Evolutionary conservation across 2,797 vertebrate genomes (phyloP), one percentile per base, ranked within the genome.

Genomic region (Enteromius anoplus): DNA sequence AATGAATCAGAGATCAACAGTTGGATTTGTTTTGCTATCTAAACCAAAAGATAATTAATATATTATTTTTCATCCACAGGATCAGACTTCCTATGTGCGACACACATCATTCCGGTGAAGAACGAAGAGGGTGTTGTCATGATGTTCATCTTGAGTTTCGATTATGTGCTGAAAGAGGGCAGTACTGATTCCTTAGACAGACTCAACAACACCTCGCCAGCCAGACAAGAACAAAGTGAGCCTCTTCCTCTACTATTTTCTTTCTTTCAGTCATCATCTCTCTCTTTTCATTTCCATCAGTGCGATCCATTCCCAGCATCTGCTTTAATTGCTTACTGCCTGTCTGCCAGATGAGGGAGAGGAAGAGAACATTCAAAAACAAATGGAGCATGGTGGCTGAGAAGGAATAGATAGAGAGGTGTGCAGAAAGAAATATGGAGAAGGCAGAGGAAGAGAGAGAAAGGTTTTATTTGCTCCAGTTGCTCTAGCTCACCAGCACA

Each of bases 71-170:
- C 66, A 34, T 71, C 10, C 84, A 75, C 86, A 99, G 98, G 97
- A 80, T 97, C 98, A 11, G 95, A 97, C 89, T 99, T 99, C 92
- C 95, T 97, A 88, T 98, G 98, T 90, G 96, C 95, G 88, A 99
- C 97, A 84, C 98, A 99, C 86, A 94, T 99, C 92, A 99, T 99
- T 92, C 98, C 98, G 3, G 97, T 99, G 91, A 99, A 99, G 94
- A 99, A 99, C 82, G 96, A 99, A 92, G 97, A 99, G 70, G 98
- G 97, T 5, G 95, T 98, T 89, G 98, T 98, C 85, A 98, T 99
- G 96, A 98, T 99, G 97, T 99, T 99, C 93, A 99, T 99, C 93
- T 95, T 99, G 65, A 97, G 97, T 92, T 99, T 99, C 62, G 98
- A 99, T 78, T 95, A 97, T 81, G 90, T 98, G 90, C 92, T 95